Evolutionary conservation across 2,888 invertebrate species (phyloP), one percentile per base, ranked within the genome.

Genomic region (Capitulum mitella): DNA sequence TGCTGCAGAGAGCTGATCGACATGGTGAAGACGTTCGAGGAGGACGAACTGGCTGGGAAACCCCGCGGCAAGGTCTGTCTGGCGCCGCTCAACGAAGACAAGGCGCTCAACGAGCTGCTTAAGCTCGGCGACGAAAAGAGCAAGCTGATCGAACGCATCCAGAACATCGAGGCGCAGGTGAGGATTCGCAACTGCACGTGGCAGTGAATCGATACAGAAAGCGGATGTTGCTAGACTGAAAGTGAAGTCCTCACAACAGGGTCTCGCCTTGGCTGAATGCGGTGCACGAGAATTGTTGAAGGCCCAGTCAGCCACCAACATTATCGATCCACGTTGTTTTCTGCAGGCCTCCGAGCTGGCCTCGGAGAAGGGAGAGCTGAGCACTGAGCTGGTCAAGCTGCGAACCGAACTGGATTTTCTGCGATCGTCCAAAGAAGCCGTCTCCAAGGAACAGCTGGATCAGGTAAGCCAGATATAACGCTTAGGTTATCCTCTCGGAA

Each of bases 351-450:
- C 43, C 1, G 29, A 43, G 43, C 75, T 75, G 75, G 75, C 75
- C 29, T 43, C 43, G 29, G 75, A 75, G 46, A 75, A 75, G 46
- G 75, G 46, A 8, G 75, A 75, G 43, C 43, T 75, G n/a, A 75
- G 29, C 32, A n/a, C 43, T 12, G 43, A 75, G 46, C 75, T 75
- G 46, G 29, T n/a, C 12, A 46, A 70, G 37, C 70, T 70, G 37
- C 70, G 70, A 1, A 19, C 37, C 0, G 70, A 70, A 16, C 70
- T 70, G 70, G 22, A 70, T 22, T 70, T 70, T 10, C 70, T 70
- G 5, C 34, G 37, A 22, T 34, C 37, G 22, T 70, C 70, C 22
- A 37, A 70, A 10, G 70, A 70, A 37, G 37, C 10, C 37, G 70
- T 70, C 37, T 70, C 70, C 37, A 70, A 37, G 37, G 70, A 70